Conservation (phyloP, 2,113 vertebrate genomes). For the Paramormyrops kingsleyae region DNA sequence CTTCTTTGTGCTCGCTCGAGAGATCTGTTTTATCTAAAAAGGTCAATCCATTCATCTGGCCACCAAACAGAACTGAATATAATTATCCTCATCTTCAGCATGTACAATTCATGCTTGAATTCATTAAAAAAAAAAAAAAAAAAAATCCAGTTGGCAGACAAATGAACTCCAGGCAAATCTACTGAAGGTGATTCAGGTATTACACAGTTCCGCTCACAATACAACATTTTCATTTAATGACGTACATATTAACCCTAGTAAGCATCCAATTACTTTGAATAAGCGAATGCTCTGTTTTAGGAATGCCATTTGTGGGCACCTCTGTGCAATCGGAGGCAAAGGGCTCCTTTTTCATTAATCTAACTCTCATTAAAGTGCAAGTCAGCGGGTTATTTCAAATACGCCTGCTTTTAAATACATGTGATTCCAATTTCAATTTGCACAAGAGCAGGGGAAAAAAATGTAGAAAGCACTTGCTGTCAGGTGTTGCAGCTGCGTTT, state of each 20-base stretch:
- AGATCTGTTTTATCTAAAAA: conserved; percentile 91
- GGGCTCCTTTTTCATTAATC: conserved; percentile 84
- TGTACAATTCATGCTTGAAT: conserved; percentile 98
- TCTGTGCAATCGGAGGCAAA: conserved; percentile 83
- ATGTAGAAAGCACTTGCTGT: conserved; percentile 58
- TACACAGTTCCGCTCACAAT: conserved; percentile 97
- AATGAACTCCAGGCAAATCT: conserved; percentile 85
- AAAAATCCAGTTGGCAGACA: conserved; percentile 69
- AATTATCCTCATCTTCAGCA: conserved; percentile 95
- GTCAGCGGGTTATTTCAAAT: conserved; percentile 84
- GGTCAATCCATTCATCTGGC: conserved; percentile 94
- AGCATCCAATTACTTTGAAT: conserved; percentile 99
- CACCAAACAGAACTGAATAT: conserved; percentile 95
- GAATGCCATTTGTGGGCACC: conserved; percentile 96
- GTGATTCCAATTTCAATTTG: conserved; percentile 75
- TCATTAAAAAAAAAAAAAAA: conserved; percentile 80
- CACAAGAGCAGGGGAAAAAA: conserved; percentile 54
- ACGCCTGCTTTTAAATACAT: conserved; percentile 90
- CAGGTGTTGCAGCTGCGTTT: conserved; percentile 60
- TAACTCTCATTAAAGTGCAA: conserved; percentile 83
- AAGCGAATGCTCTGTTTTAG: conserved; percentile 96
- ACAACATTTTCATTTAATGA: conserved; percentile 99
- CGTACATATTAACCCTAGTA: conserved; percentile 98
- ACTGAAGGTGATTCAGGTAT: conserved; percentile 95
- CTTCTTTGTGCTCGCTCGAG: conserved; percentile 81